phyloP scores from a whole-genome alignment of 2,113 vertebrate species.

The Pavo muticus region DNA sequence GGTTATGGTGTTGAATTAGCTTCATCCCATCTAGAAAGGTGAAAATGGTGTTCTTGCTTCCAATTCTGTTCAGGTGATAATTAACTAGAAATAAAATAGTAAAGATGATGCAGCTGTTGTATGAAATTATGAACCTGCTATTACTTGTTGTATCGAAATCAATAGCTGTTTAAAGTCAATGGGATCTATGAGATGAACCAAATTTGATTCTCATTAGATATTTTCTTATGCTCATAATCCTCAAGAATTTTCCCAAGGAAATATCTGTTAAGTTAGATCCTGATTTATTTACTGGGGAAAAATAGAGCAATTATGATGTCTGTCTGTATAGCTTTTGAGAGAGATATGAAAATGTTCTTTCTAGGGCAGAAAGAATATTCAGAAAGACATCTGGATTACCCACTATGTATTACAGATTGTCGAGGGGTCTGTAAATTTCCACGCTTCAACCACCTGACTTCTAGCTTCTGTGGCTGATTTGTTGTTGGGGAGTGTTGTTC shows the following conservation, averaged over 20 bases:
- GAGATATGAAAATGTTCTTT: not conserved
- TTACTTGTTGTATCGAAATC: not conserved
- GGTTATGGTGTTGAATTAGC: slow-evolving; percentile 60
- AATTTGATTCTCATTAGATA: not conserved
- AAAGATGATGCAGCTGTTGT: slow-evolving; percentile 23
- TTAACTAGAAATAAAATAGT: slow-evolving; percentile 70
- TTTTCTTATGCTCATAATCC: not conserved
- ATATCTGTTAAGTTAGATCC: not conserved
- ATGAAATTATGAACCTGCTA: slow-evolving; percentile 27
- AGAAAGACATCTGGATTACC: not conserved
- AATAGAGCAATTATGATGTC: not conserved
- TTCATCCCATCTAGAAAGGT: slow-evolving; percentile 72
- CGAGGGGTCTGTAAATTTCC: not conserved
- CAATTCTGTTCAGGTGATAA: slow-evolving; percentile 69
- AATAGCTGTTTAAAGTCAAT: not conserved
- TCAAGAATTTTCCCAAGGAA: not conserved
- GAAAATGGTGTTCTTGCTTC: slow-evolving; percentile 72
- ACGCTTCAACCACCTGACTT: not conserved
- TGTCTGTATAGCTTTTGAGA: not conserved
- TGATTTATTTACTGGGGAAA: not conserved
- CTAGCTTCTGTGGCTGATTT: not conserved
- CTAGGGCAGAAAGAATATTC: not conserved
- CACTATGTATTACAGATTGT: not conserved
- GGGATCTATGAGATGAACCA: not conserved
- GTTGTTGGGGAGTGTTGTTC: not conserved